Percentiles rank a stretch among this genome's conserved stretches.
phyloP scores from a whole-genome alignment of 23 tunicate species.

The Aplidium turbinatum region DNA sequence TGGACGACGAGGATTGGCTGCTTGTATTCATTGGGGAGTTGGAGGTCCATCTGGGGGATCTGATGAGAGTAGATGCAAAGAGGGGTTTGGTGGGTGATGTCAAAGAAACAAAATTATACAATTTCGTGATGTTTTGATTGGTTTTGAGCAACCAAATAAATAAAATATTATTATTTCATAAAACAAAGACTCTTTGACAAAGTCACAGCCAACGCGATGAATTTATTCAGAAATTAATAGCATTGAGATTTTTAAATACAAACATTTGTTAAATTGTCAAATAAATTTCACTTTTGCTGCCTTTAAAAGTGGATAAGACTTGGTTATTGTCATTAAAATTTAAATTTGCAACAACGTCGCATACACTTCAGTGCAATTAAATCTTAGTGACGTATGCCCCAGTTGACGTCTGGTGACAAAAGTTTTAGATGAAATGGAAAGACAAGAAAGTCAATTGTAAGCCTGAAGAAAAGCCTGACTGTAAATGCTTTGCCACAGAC shows the following conservation, averaged over 20 bases:
- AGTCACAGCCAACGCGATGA: too few relatives aligned
- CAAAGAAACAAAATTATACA: too few relatives aligned
- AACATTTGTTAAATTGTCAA: neutral
- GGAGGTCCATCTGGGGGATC: slow-evolving; percentile 39
- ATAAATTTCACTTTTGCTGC: neutral
- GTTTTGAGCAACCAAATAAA: neutral
- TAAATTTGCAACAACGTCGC: neutral
- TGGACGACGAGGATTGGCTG: slow-evolving; percentile 87
- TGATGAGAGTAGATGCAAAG: slow-evolving; percentile 8
- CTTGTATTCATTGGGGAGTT: slow-evolving; percentile 67
- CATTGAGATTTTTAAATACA: too few relatives aligned
- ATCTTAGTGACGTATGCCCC: neutral
- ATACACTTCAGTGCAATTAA: neutral
- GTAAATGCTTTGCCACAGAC: too few relatives aligned
- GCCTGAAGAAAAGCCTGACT: too few relatives aligned
- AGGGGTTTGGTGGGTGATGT: too few relatives aligned
- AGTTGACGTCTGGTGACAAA: neutral
- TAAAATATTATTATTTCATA: too few relatives aligned
- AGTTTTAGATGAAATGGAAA: neutral
- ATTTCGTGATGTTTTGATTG: neutral
- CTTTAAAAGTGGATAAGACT: neutral
- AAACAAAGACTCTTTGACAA: too few relatives aligned
- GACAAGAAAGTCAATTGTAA: neutral
- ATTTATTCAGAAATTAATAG: too few relatives aligned
- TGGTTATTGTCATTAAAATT: neutral